Conservation (phyloP, 2,888 invertebrate genomes). For the Norana najaformis region DNA sequence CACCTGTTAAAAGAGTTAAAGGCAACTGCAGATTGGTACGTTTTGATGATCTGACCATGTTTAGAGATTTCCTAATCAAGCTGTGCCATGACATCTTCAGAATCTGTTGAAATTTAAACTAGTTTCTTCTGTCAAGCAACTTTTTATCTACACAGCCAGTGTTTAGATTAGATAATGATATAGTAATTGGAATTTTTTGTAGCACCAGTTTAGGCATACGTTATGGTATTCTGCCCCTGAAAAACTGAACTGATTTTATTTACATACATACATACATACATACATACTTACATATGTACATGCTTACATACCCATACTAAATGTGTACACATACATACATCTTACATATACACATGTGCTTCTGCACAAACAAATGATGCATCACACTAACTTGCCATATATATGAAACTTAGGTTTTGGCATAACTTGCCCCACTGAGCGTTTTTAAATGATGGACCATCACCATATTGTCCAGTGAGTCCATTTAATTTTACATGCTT, state of each 20-base stretch:
- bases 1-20: not conserved
- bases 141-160: not conserved
- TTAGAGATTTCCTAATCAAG: not conserved
- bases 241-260: not conserved
- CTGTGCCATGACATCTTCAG: not conserved
- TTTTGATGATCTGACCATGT: not conserved
- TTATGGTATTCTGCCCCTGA: not conserved
- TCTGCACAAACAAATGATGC: too few species aligned
- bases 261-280: too few species aligned
- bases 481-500: not conserved
- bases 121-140: not conserved
- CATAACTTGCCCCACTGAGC: not conserved
- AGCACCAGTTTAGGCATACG: not conserved
- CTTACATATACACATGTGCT: too few species aligned
- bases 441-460: not conserved
- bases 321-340: too few species aligned
- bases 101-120: not conserved
- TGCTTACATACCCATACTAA: too few species aligned
- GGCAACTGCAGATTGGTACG: constrained; percentile 5
- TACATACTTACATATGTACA: too few species aligned
- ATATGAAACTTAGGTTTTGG: not conserved
- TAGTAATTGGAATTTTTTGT: not conserved
- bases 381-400: too few species aligned
- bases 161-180: not conserved
- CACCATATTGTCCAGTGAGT: not conserved